These are phyloP conservation scores for Neomorphus geoffroyi DNA, from an alignment of 2,797 vertebrate species.

Conservation along the genomic window DNA sequence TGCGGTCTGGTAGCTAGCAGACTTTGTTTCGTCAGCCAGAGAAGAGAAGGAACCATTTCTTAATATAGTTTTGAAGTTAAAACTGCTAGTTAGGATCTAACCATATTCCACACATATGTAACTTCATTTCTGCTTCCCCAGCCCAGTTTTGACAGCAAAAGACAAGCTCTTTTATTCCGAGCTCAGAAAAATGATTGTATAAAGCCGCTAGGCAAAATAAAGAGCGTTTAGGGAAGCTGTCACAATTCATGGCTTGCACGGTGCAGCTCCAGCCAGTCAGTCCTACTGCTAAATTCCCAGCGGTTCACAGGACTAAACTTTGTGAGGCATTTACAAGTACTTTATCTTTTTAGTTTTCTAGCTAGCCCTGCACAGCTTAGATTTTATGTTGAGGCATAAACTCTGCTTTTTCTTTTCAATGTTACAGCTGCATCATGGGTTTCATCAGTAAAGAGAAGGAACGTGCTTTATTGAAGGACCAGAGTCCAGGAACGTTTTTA, in stretches of 20 bases:
- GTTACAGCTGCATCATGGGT: conserved; percentile 88
- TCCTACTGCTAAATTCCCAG: not conserved
- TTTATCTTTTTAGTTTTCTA: not conserved
- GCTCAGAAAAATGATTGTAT: not conserved
- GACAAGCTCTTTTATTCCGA: fast-evolving
- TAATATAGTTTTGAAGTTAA: not conserved
- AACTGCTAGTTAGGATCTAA: not conserved
- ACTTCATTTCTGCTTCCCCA: not conserved
- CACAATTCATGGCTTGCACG: not conserved
- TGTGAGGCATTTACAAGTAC: not conserved
- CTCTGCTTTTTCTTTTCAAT: not conserved
- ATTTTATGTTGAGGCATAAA: not conserved
- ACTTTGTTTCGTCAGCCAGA: not conserved
- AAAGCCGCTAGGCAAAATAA: not conserved
- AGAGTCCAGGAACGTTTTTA: conserved; percentile 89
- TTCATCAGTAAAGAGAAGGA: conserved; percentile 93
- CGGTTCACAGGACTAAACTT: not conserved
- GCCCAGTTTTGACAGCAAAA: not conserved
- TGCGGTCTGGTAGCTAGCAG: not conserved
- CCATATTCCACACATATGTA: fast-evolving
- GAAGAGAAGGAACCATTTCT: not conserved
- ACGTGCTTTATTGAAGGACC: conserved; percentile 84
- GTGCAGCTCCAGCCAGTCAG: not conserved
- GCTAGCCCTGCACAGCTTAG: not conserved
- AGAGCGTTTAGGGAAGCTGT: not conserved